A percentile compares a stretch with the other conserved stretches of the same genome.
phyloP scores from a whole-genome alignment of 2,888 invertebrate genomes.

The Myathropa florea region DNA sequence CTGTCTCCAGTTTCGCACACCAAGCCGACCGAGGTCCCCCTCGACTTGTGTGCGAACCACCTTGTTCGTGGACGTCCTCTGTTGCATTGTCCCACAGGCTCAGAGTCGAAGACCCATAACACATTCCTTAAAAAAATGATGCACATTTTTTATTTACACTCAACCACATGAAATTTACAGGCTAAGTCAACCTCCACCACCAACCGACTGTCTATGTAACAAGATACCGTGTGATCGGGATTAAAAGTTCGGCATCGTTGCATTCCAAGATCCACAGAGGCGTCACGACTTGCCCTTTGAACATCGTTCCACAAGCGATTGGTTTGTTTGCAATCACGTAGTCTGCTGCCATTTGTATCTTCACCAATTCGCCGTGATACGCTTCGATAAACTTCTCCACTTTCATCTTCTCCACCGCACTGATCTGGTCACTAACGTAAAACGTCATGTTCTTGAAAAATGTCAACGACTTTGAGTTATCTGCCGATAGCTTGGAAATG shows the following conservation, averaged over 20 bases:
- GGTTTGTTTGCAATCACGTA: constrained; percentile 67
- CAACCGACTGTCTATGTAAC: too few relatives aligned
- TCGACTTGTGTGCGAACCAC: too few relatives aligned
- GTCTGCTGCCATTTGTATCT: constrained; percentile 47
- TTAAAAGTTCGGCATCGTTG: constrained; percentile 71
- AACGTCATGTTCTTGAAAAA: constrained; percentile 72
- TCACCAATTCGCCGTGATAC: constrained; percentile 64
- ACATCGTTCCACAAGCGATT: constrained; percentile 4
- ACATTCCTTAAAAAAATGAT: background rate
- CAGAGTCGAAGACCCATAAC: too few relatives aligned
- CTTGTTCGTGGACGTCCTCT: too few relatives aligned
- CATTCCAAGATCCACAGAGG: constrained; percentile 74
- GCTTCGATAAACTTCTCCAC: constrained; percentile 67
- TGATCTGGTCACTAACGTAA: constrained; percentile 70
- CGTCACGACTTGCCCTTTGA: constrained; percentile 70
- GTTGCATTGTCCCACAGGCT: too few relatives aligned
- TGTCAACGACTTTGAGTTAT: background rate
- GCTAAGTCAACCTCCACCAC: background rate
- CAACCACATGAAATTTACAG: background rate
- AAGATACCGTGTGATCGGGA: constrained; percentile 73
- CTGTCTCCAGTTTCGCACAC: too few relatives aligned
- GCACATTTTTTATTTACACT: background rate
- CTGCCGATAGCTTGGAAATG: constrained; percentile 66
- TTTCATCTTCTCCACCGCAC: constrained; percentile 67
- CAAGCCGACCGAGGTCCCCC: too few relatives aligned